Base-by-base conservation (phyloP, 2,113 vertebrate species). In the Aix galericulata region DNA sequence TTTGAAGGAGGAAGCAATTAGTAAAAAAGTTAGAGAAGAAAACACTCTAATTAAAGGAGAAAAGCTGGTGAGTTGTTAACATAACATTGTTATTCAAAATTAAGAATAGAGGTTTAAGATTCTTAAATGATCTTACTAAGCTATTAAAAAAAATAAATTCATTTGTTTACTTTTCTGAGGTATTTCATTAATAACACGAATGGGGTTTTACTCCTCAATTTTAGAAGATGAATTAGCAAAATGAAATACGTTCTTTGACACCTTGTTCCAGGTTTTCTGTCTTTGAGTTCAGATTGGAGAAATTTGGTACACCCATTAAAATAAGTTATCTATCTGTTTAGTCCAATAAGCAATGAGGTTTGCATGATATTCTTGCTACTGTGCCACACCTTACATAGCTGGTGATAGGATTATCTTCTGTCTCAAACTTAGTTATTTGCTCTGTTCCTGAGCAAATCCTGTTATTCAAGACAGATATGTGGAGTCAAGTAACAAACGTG, bases 1-100 rank as follows among this genome's bases (percentile, higher is more conserved):
- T 94, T 94, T 95, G 69, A 96, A 99, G 99, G 98, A 99, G 96
- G 96, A 88, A 20, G 98, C 98, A 94, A 91, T 99, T 93, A 99
- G 98, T 97, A 98, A 98, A 96, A 99, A 97, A 84, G 89, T 99
- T 29, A 79, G 83, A 88, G 98, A 99, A 94, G 98, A 99, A 91
- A 98, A 98, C 63, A 40, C 17, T 26, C 68, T 64, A 31, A 91
- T 98, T 46, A 98, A 98, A 97, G 96, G 97, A 97, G 98, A 99
- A 94, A 99, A 99, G 79, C 97, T 98, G 98, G 99, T 99, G 93
- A 98, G 91, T 79, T 82, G 59, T 74, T 79, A 59, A 71, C n/a
- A 27, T 4, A 75, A 27, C 17, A 79, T 94, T 12, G 7, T 36
- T 76, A 8, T 66, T 82, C 63, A 42, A 88, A 91, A 79, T 76